Conservation (phyloP, 2,797 vertebrate genomes). For the Epinephelus malabaricus region DNA sequence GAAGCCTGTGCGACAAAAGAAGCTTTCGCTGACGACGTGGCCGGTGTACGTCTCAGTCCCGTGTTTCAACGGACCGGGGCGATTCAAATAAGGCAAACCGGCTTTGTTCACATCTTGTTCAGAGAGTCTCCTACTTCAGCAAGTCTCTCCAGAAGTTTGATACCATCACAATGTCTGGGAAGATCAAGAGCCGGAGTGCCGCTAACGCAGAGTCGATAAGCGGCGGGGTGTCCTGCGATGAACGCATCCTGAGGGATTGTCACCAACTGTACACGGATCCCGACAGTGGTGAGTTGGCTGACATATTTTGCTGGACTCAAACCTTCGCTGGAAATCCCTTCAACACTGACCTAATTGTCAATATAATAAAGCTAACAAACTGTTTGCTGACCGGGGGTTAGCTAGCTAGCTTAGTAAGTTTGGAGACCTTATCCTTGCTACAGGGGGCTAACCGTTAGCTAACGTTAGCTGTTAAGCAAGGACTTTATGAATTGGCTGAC, state of each 20-base stretch:
- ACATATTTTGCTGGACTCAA: too few relatives aligned
- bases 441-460: conserved; percentile 56
- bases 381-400: background rate
- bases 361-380: too few relatives aligned
- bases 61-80: conserved; percentile 79
- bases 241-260: conserved; percentile 89
- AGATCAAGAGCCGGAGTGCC: conserved; percentile 85
- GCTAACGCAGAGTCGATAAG: conserved; percentile 85
- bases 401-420: background rate
- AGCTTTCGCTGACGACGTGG: conserved; percentile 78
- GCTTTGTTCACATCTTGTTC: conserved; percentile 27
- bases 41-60: conserved; percentile 65
- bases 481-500: conserved; percentile 5
- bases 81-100: conserved; percentile 80
- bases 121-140: background rate
- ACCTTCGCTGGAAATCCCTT: fast-evolving
- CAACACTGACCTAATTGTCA: fast-evolving
- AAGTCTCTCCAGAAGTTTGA: background rate
- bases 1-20: conserved; percentile 34
- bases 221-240: conserved; percentile 85
- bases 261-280: conserved; percentile 87
- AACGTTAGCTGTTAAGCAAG: conserved; percentile 15
- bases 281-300: conserved; percentile 78
- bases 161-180: conserved; percentile 83
- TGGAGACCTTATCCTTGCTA: background rate